These are phyloP conservation scores for Cyaniris semiargus DNA, from an alignment of 2,888 invertebrate genomes.

Conservation along the genomic window DNA sequence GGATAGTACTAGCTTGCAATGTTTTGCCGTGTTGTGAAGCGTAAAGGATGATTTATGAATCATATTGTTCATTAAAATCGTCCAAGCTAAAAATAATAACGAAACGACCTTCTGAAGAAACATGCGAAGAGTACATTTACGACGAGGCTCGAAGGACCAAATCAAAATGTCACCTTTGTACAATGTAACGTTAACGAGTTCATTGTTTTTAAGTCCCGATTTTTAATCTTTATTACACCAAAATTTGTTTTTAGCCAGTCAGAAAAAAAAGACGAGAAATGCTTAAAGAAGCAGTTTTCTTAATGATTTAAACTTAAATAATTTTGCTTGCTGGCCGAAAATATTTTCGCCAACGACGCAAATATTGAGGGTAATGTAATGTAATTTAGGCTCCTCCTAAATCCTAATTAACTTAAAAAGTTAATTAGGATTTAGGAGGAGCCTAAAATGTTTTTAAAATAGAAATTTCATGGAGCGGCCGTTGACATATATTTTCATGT, in stretches of 20 bases:
- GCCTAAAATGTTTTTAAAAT: slow-evolving; percentile 11
- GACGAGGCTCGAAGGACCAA: slow-evolving; percentile 14
- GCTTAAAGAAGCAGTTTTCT: neutral
- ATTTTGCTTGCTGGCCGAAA: neutral
- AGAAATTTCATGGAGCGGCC: slow-evolving; percentile 39
- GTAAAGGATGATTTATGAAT: slow-evolving; percentile 38
- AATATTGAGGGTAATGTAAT: neutral
- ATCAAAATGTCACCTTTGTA: slow-evolving; percentile 7
- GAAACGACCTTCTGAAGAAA: slow-evolving; percentile 18
- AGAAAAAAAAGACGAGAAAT: too few relatives aligned
- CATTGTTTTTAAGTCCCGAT: neutral
- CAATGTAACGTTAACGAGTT: neutral
- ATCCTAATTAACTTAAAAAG: too few relatives aligned
- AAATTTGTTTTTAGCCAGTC: neutral
- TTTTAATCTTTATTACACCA: neutral
- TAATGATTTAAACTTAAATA: neutral
- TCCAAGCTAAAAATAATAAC: slow-evolving; percentile 28
- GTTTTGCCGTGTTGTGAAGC: slow-evolving; percentile 33
- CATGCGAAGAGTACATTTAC: slow-evolving; percentile 25
- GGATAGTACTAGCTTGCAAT: slow-evolving; percentile 21
- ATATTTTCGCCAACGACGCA: neutral
- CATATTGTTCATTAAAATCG: slow-evolving; percentile 33
- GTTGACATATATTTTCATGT: slow-evolving; percentile 56
- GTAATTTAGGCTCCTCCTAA: too few relatives aligned
- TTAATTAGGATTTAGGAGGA: slow-evolving; percentile 29